phyloP scores from a whole-genome alignment of 2,113 vertebrate genomes.

The Tichodroma muraria region DNA sequence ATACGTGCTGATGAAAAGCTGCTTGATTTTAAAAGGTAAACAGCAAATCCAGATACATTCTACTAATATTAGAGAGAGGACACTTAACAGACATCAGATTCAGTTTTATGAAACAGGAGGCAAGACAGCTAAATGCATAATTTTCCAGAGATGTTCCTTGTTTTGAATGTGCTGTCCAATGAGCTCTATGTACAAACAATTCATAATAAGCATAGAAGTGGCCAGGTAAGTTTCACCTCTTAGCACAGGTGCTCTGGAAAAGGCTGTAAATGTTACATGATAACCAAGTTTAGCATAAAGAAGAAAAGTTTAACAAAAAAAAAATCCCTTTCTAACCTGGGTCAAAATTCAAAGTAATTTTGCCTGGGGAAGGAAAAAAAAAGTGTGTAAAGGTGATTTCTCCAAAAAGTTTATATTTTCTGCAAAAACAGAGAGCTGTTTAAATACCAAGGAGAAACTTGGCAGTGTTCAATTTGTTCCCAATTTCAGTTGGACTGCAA shows the following conservation, averaged over 20 bases:
- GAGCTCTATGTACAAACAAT: neutral
- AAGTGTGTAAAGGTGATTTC: neutral
- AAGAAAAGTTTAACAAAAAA: neutral
- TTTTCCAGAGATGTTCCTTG: neutral
- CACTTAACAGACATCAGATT: neutral
- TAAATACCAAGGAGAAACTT: slow-evolving; percentile 10
- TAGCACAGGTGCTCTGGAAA: neutral
- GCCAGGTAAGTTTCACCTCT: neutral
- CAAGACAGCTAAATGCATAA: neutral
- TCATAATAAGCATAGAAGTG: neutral
- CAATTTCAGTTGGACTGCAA: neutral
- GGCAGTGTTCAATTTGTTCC: neutral
- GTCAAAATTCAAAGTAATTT: neutral
- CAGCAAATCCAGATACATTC: neutral
- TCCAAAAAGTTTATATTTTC: neutral
- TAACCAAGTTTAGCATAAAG: neutral
- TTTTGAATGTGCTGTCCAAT: neutral
- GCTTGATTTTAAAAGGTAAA: neutral
- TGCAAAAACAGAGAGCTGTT: slow-evolving; percentile 6
- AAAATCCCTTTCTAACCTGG: neutral
- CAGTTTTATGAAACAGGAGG: slow-evolving; percentile 4
- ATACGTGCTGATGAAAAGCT: neutral
- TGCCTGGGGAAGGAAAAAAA: neutral
- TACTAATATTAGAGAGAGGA: neutral
- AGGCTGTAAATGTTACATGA: neutral